phyloP scores from a whole-genome alignment of 2,113 vertebrate species.

The Tauraco erythrolophus region DNA sequence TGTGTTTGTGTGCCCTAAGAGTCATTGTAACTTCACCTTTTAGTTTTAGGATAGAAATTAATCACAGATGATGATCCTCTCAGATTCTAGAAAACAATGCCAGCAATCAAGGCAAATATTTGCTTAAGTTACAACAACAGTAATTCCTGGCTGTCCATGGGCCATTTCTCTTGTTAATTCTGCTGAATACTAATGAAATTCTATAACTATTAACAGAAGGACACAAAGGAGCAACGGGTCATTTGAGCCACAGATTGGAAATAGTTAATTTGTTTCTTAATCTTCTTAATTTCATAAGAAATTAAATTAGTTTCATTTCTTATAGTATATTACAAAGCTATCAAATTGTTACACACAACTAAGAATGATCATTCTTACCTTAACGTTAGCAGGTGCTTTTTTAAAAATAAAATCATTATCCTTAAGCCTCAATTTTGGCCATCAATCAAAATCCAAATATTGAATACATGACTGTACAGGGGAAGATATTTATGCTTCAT shows the following conservation, averaged over 20 bases:
- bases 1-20: not conserved
- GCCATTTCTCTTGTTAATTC: not conserved
- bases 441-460: not conserved
- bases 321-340: conserved; percentile 24
- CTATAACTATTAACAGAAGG: not conserved
- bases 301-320: not conserved
- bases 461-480: not conserved
- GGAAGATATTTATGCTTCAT: not conserved
- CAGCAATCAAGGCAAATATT: not conserved
- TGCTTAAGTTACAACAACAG: not conserved
- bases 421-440: not conserved
- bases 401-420: conserved; percentile 6
- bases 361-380: conserved; percentile 25
- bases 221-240: not conserved
- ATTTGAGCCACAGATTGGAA: not conserved
- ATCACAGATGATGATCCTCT: not conserved
- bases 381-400: not conserved
- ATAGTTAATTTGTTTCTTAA: not conserved
- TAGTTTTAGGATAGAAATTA: not conserved
- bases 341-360: conserved; percentile 19
- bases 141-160: not conserved
- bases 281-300: not conserved
- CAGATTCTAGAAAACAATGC: not conserved
- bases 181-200: not conserved
- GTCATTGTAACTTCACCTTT: not conserved